These are phyloP conservation scores for Hirtodrosophila alboralis DNA, from an alignment of 2,888 invertebrate genomes.

Conservation along the genomic window DNA sequence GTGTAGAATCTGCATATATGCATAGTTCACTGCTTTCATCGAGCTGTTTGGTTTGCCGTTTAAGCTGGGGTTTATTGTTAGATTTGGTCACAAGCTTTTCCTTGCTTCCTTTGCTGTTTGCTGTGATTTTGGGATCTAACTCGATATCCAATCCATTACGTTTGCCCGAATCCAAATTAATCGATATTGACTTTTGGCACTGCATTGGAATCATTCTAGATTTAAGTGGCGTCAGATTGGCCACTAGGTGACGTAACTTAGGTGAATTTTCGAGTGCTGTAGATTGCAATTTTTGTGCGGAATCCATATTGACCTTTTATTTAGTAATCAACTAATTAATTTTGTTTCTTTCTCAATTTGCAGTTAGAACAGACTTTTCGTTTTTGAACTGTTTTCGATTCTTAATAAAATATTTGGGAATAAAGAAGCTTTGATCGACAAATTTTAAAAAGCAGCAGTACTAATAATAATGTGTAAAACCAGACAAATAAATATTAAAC, in stretches of 20 bases:
- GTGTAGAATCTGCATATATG: background rate
- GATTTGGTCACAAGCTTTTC: background rate
- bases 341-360: background rate
- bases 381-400: background rate
- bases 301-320: slow-evolving; percentile 7
- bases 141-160: slow-evolving; percentile 44
- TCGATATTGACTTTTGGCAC: background rate
- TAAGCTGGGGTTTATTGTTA: background rate
- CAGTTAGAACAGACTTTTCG: background rate
- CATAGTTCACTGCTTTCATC: background rate
- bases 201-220: background rate
- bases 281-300: slow-evolving; percentile 5
- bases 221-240: slow-evolving; percentile 29
- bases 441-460: no score
- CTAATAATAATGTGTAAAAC: no score
- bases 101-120: background rate
- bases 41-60: background rate
- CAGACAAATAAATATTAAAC: no score
- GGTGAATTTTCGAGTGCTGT: background rate
- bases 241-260: slow-evolving; percentile 16
- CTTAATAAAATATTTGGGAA: background rate
- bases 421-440: background rate
- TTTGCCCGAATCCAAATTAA: slow-evolving; percentile 6
- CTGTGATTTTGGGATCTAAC: background rate
- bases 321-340: slow-evolving; percentile 6